Percentiles rank a stretch among this genome's conserved stretches.
Evolutionary conservation across 1,140 invertebrate species (phyloP).

Genomic region (Himalopsyche phryganea): DNA sequence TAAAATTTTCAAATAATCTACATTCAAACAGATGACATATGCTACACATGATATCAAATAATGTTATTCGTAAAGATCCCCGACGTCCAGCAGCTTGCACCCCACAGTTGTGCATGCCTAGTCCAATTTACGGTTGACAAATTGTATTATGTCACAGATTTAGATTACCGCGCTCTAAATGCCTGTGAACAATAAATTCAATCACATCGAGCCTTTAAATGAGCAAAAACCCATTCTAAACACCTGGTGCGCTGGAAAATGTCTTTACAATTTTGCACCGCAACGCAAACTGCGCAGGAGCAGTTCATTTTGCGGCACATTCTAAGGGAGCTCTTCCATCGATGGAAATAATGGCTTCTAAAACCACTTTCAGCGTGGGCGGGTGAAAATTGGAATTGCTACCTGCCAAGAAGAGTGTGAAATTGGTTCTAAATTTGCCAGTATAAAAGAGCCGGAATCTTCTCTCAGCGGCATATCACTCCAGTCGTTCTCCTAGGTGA

Average conservation of each 20-base stretch:
- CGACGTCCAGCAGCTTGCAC: neutral
- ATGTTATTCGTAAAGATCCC: too few relatives aligned
- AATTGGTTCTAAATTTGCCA: constrained; percentile 15
- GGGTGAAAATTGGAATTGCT: constrained; percentile 30
- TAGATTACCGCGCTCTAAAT: constrained; percentile 16
- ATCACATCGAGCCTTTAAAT: constrained; percentile 4
- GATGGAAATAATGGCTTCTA: constrained; percentile 1
- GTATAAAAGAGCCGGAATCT: constrained; percentile 14
- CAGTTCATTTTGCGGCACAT: neutral
- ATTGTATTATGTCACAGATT: constrained; percentile 27
- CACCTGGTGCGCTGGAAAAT: constrained; percentile 1
- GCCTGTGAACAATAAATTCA: constrained; percentile 18
- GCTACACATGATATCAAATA: too few relatives aligned
- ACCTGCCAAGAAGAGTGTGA: constrained; percentile 22
- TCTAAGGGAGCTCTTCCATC: neutral
- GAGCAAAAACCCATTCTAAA: constrained; percentile 27
- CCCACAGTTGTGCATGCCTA: neutral
- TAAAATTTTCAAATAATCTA: too few relatives aligned
- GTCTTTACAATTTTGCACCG: constrained; percentile 5
- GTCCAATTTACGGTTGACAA: constrained; percentile 10
- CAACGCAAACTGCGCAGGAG: constrained; percentile 7
- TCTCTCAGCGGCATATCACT: constrained; percentile 10
- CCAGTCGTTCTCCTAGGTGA: constrained; percentile 7
- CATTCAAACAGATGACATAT: too few relatives aligned
- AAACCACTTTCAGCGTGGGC: constrained; percentile 10